Percentiles rank a stretch among this genome's conserved stretches.
These are phyloP conservation scores for Antheraea pernyi DNA, from an alignment of 1,140 invertebrate genomes.

Conservation along the genomic window DNA sequence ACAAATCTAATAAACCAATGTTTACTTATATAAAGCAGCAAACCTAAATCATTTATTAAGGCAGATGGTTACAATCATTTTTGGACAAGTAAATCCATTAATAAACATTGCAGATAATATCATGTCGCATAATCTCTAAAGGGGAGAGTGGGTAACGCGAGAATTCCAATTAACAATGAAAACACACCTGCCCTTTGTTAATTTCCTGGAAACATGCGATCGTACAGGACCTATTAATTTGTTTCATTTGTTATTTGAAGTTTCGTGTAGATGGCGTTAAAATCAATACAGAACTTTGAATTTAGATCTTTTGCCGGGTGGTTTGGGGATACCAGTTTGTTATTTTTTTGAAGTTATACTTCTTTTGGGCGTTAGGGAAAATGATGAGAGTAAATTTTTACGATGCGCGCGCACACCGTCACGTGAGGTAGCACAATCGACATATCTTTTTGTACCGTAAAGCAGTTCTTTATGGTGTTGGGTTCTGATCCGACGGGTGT, in stretches of 20 bases:
- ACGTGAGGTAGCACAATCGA: no score
- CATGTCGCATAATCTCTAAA: constrained; percentile 7
- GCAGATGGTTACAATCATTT: neutral
- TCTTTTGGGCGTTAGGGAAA: no score
- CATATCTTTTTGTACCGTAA: no score
- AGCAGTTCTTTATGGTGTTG: no score
- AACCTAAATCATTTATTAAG: neutral
- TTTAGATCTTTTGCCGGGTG: no score
- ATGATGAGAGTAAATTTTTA: no score
- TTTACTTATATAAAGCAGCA: neutral
- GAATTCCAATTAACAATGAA: neutral
- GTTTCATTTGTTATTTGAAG: neutral
- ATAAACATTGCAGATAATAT: neutral
- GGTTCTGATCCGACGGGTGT: no score
- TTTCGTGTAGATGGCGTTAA: neutral
- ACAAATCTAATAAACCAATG: neutral
- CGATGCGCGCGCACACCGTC: no score
- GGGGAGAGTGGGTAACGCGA: constrained; percentile 4
- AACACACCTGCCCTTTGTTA: constrained; percentile 1
- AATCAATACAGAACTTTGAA: neutral
- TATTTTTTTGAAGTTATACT: no score
- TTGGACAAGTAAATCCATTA: neutral
- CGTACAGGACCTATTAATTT: neutral
- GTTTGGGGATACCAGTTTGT: no score
- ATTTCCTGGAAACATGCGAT: neutral